Percentiles rank a stretch among this genome's conserved stretches.
phyloP scores from a whole-genome alignment of 2,797 vertebrate species.

The Pipistrellus kuhlii region DNA sequence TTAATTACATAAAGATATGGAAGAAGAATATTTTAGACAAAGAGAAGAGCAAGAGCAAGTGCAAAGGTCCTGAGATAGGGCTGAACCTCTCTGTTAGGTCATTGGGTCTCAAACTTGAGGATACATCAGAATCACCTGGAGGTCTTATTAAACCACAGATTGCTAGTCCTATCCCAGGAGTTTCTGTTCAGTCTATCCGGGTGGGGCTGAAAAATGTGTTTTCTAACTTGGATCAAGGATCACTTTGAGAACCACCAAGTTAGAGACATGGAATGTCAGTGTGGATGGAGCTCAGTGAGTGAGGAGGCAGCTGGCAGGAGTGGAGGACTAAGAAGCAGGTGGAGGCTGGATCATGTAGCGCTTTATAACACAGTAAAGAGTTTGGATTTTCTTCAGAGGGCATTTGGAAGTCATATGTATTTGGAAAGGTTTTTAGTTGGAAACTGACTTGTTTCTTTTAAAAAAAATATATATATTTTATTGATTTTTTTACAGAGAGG shows the following conservation, averaged over 20 bases:
- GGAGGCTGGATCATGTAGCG: background rate
- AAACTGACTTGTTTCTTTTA: background rate
- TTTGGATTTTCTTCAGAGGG: background rate
- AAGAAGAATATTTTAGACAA: background rate
- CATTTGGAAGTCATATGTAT: background rate
- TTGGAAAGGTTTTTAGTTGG: background rate
- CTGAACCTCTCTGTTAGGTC: background rate
- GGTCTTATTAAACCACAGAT: background rate
- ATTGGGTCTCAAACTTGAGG: background rate
- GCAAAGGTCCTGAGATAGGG: background rate
- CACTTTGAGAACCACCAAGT: background rate
- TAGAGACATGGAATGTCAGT: background rate
- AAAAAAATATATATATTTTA: too few species aligned
- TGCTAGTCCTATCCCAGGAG: too few species aligned
- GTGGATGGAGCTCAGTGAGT: background rate
- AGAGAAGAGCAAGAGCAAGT: slow-evolving; percentile 2
- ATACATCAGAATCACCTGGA: background rate
- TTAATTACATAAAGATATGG: background rate
- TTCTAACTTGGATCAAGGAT: background rate
- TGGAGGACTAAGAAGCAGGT: background rate
- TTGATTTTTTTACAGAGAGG: too few species aligned
- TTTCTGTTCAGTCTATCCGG: background rate
- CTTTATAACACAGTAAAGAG: background rate
- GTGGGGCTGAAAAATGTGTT: background rate
- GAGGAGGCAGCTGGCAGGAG: background rate